These are phyloP conservation scores for Porphyrio hochstetteri DNA, from an alignment of 2,113 vertebrate genomes.

Conservation along the genomic window DNA sequence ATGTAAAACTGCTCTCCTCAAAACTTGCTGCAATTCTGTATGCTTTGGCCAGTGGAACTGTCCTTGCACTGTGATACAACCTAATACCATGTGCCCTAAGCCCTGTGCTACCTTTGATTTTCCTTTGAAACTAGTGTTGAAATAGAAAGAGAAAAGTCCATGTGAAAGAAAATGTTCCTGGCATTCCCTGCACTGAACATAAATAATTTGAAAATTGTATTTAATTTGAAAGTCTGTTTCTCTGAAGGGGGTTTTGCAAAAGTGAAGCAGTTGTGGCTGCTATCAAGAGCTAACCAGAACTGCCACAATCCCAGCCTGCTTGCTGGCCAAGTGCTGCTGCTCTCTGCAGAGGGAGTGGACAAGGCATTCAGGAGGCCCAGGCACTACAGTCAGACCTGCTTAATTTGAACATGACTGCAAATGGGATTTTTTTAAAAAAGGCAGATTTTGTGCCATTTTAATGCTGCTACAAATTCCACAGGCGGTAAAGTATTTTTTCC, in stretches of 20 bases:
- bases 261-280: conserved; percentile 27
- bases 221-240: not conserved
- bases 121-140: conserved; percentile 12
- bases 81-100: not conserved
- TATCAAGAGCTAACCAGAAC: conserved; percentile 19
- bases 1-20: conserved; percentile 50
- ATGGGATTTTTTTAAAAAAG: no score
- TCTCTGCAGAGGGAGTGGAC: not conserved
- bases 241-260: conserved; percentile 24
- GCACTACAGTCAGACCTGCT: not conserved
- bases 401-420: not conserved
- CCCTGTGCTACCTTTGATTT: not conserved
- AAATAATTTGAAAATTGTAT: not conserved
- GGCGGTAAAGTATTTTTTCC: not conserved
- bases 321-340: not conserved
- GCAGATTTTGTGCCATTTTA: not conserved
- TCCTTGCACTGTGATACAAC: conserved; percentile 7
- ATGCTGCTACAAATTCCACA: not conserved
- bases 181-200: not conserved
- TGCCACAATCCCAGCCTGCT: not conserved
- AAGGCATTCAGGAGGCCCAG: not conserved
- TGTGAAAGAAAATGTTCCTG: conserved; percentile 5
- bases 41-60: not conserved
- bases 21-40: not conserved
- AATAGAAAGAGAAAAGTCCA: not conserved